These are phyloP conservation scores for Ferrisia virgata DNA, from an alignment of 2,888 invertebrate species.

Conservation along the genomic window DNA sequence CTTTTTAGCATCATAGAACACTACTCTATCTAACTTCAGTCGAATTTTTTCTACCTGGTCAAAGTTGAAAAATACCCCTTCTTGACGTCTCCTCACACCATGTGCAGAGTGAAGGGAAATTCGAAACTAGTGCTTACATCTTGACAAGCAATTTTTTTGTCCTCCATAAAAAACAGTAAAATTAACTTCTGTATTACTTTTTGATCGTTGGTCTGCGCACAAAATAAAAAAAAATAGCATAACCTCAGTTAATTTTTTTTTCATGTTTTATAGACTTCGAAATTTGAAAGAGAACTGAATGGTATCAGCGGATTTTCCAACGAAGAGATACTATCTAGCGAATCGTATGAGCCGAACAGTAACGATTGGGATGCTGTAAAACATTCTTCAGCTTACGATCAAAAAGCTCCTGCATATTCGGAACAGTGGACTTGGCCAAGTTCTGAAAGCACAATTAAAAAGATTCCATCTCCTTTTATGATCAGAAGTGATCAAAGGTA, in stretches of 20 bases:
- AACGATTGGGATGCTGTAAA: neutral
- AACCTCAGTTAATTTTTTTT: neutral
- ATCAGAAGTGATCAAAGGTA: neutral
- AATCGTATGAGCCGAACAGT: slow-evolving; percentile 53
- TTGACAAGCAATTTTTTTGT: too few relatives aligned
- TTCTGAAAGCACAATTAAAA: slow-evolving; percentile 13
- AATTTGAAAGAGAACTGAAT: slow-evolving; percentile 41
- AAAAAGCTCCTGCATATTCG: slow-evolving; percentile 14
- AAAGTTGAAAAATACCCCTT: too few relatives aligned
- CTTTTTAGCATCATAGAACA: too few relatives aligned
- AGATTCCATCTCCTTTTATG: neutral
- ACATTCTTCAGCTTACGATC: neutral
- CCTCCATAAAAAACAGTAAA: too few relatives aligned
- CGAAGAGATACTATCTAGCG: slow-evolving; percentile 70
- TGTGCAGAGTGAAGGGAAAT: too few relatives aligned
- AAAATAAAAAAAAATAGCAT: neutral
- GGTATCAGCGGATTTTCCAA: slow-evolving; percentile 71
- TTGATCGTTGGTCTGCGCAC: too few relatives aligned
- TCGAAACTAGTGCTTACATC: too few relatives aligned
- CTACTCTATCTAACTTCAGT: too few relatives aligned
- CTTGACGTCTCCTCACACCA: too few relatives aligned
- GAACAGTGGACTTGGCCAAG: slow-evolving; percentile 44
- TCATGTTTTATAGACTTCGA: neutral
- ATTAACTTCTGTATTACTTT: too few relatives aligned
- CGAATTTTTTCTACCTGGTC: too few relatives aligned